phyloP scores from a whole-genome alignment of 2,113 vertebrate genomes.

The Brachirus orientalis region DNA sequence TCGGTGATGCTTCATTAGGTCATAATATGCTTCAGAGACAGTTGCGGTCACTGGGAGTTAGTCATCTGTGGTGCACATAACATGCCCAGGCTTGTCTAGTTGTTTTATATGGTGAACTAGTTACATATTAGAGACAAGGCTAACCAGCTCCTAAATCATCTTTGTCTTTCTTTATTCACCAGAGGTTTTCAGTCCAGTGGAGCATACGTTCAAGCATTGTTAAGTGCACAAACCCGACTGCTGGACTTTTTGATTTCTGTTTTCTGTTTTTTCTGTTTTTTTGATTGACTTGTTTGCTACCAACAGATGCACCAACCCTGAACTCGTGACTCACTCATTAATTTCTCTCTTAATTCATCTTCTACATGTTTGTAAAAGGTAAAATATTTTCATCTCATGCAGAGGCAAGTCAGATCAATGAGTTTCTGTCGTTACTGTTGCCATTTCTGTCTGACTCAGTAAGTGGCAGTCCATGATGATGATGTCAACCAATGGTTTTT shows the following conservation, averaged over 20 bases:
- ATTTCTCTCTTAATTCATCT: no score
- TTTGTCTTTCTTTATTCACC: no score
- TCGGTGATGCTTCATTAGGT: not conserved
- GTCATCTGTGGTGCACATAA: slow-evolving; percentile 2
- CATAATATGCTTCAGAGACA: slow-evolving; percentile 5
- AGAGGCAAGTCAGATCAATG: no score
- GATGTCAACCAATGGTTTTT: no score
- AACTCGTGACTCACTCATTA: not conserved
- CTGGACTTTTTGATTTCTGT: not conserved
- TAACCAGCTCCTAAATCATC: not conserved
- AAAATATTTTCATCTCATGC: no score
- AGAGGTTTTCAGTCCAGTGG: not conserved
- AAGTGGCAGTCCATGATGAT: no score
- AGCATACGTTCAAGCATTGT: not conserved
- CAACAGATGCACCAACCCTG: no score
- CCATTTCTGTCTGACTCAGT: no score
- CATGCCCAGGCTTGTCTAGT: slow-evolving; percentile 35
- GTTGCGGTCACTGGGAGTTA: slow-evolving; percentile 13
- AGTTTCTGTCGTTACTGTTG: no score
- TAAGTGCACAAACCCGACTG: no score
- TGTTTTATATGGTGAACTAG: not conserved
- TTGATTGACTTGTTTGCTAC: not conserved
- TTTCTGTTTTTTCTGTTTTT: no score
- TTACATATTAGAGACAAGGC: not conserved
- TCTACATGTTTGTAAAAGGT: no score